phyloP scores from a whole-genome alignment of 2,888 invertebrate species.

The Diloba caeruleocephala region DNA sequence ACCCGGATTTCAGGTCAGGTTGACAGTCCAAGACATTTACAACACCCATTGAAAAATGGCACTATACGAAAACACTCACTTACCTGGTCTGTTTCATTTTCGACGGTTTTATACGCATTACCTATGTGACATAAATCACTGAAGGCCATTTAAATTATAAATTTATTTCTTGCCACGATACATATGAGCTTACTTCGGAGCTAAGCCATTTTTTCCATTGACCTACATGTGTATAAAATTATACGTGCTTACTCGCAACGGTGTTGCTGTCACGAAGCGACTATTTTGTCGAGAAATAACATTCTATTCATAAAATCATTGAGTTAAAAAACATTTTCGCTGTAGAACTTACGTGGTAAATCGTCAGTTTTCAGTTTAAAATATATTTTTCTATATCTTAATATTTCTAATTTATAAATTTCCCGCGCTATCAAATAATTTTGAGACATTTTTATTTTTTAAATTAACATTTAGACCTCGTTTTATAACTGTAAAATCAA shows the following conservation, averaged over 20 bases:
- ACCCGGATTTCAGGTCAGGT: constrained; percentile 83
- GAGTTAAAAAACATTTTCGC: constrained; percentile 17
- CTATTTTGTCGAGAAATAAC: constrained; percentile 43
- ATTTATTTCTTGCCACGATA: constrained; percentile 87
- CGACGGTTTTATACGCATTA: constrained; percentile 86
- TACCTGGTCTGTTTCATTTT: constrained; percentile 88
- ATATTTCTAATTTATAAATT: constrained; percentile 58
- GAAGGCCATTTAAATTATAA: constrained; percentile 89
- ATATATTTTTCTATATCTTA: constrained; percentile 24
- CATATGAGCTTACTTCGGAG: constrained; percentile 82
- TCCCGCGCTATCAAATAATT: constrained; percentile 67
- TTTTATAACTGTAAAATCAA: not conserved
- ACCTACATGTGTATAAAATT: constrained; percentile 88
- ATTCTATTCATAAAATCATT: constrained; percentile 16
- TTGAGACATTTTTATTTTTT: constrained; percentile 51
- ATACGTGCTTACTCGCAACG: constrained; percentile 79
- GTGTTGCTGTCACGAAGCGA: constrained; percentile 79
- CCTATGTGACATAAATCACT: constrained; percentile 88
- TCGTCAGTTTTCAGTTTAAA: constrained; percentile 37
- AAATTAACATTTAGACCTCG: constrained; percentile 31
- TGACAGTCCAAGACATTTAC: constrained; percentile 86
- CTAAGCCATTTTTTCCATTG: constrained; percentile 89
- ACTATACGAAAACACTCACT: constrained; percentile 73
- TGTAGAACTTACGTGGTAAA: constrained; percentile 58
- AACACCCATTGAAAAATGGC: constrained; percentile 79